Evolutionary conservation across 2,113 vertebrate genomes (phyloP).

Genomic region (Proteles cristata): DNA sequence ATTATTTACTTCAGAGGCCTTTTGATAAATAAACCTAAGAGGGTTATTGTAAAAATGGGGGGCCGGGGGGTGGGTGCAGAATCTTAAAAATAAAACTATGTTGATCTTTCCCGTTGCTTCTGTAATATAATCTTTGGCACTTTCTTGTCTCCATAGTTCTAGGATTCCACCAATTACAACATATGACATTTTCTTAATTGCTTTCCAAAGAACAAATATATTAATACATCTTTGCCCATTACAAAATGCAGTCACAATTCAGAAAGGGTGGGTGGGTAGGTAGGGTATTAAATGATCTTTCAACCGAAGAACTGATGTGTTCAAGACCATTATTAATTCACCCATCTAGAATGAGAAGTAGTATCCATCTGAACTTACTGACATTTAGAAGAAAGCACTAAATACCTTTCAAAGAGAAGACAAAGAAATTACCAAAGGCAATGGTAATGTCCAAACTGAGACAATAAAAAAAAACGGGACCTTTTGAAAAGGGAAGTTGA

Average conservation of each 20-base stretch:
- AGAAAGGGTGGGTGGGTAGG: not conserved
- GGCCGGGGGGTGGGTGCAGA: fast-evolving
- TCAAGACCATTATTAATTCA: slow-evolving; percentile 1
- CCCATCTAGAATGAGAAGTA: not conserved
- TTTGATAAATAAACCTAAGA: slow-evolving; percentile 33
- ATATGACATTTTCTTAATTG: not conserved
- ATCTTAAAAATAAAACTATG: not conserved
- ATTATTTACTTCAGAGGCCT: not conserved
- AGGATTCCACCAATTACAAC: not conserved
- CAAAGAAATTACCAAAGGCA: not conserved
- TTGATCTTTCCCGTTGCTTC: not conserved
- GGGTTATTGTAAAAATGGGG: not conserved
- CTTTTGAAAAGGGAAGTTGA: not conserved
- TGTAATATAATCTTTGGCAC: not conserved
- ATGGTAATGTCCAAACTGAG: not conserved
- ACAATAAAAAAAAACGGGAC: not conserved
- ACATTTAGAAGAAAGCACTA: slow-evolving; percentile 2
- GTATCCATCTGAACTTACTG: not conserved
- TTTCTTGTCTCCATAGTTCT: not conserved
- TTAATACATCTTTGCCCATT: slow-evolving; percentile 17
- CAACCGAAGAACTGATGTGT: not conserved
- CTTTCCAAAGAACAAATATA: not conserved
- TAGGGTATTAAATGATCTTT: not conserved
- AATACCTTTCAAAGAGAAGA: not conserved
- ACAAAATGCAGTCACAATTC: slow-evolving; percentile 14